A percentile compares a stretch with the other conserved stretches of the same genome.
phyloP scores from a whole-genome alignment of 1,140 invertebrate genomes.

The Lordiphosa collinella region DNA sequence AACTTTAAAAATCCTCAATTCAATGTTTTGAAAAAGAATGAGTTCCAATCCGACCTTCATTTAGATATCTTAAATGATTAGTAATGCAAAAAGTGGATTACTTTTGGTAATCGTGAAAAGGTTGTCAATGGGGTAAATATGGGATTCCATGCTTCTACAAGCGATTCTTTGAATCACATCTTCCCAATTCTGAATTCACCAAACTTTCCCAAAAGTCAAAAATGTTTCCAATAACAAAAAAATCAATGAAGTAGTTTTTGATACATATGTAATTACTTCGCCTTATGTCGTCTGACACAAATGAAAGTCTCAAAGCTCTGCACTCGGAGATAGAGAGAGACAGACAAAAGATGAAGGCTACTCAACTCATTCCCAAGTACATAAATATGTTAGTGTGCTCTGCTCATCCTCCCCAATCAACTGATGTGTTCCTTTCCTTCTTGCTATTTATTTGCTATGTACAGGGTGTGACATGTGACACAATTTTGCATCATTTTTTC shows the following conservation, averaged over 20 bases:
- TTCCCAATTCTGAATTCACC: too few relatives aligned
- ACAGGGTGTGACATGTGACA: slow-evolving; percentile 51
- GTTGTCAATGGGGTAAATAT: too few relatives aligned
- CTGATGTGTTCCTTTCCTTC: slow-evolving; percentile 19
- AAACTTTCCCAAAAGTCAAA: too few relatives aligned
- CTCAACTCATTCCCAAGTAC: not conserved
- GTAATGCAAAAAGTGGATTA: too few relatives aligned
- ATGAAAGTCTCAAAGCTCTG: slow-evolving; percentile 39
- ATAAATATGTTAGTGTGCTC: slow-evolving; percentile 17
- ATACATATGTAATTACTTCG: slow-evolving; percentile 45
- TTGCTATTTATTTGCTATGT: slow-evolving; percentile 28
- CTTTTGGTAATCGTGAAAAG: too few relatives aligned
- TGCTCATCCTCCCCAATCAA: slow-evolving; percentile 31
- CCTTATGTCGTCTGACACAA: slow-evolving; percentile 18
- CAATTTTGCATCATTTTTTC: slow-evolving; percentile 25
- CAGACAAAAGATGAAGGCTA: not conserved
- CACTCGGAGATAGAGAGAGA: not conserved
- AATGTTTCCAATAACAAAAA: too few relatives aligned
- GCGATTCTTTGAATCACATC: too few relatives aligned
- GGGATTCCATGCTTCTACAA: too few relatives aligned
- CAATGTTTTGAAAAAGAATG: too few relatives aligned
- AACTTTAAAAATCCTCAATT: too few relatives aligned
- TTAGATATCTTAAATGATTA: too few relatives aligned
- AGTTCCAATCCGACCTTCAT: too few relatives aligned
- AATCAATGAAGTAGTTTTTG: slow-evolving; percentile 1